Base-by-base conservation (phyloP, 1,140 invertebrate genomes). In the Pollicipes pollicipes region DNA sequence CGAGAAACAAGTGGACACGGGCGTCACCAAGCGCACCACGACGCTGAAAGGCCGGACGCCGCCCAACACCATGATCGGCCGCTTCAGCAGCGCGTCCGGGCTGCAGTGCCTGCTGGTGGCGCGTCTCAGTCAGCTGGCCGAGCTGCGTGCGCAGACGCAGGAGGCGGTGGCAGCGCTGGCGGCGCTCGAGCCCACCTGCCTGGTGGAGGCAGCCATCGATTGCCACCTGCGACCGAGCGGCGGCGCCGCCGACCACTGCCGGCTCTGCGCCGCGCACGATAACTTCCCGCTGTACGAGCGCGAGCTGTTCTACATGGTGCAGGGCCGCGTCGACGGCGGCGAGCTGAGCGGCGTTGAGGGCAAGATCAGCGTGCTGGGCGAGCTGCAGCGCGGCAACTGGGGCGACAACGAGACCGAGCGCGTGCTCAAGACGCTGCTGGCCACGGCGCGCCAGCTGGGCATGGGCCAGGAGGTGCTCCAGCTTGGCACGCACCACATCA, bases 181-280 rank as follows among this genome's bases (percentile, higher is more conserved):
- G 70, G 74, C 71, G 6, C 73, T 75, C 2, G 76, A 80, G 29
- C 76, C 77, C 17, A 72, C 76, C 66, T 73, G 79, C 17, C 78
- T 88, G 29, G 81, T 88, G 27, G 77, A 82, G 68, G 73, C 75
- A 70, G 85, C 87, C 2, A 83, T 85, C 30, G 79, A 83, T 69
- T 90, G 89, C 75, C 89, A 90, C 78, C 81, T 90, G 63, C 77
- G 85, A 68, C 82, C 80, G 24, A 70, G 69, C 29, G 73, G 72
- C 58, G 4, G 68, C 70, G n/a, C 70, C 72, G 31, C 70, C 67
- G 31, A 73, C 29, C 79, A 77, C 69, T 85, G 84, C 76, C 71
- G 75, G 0, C 69, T 84, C 0, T 88, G 86, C 74, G 73, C 76
- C 30, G 79, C 80, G n/a, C 81, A 84, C 35, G 78, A 81, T 37